Evolutionary conservation across 2,888 invertebrate genomes (phyloP).

Genomic region (Catocala fraxini): DNA sequence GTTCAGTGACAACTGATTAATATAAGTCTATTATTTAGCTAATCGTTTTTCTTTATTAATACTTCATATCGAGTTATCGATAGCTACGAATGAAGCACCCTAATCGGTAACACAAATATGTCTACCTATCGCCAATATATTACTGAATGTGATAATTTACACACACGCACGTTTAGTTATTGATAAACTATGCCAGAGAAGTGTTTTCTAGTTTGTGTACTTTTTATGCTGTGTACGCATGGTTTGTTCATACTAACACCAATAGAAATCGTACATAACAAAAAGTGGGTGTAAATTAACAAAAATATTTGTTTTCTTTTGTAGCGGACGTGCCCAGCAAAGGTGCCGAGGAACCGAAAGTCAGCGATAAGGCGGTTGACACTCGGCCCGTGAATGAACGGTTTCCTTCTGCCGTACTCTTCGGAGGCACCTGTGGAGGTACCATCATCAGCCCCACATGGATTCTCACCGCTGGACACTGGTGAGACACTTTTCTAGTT

Average conservation of each 20-base stretch:
- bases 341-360: conserved; percentile 4
- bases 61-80: too few species aligned
- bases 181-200: conserved; percentile 17
- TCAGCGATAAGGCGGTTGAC: conserved; percentile 3
- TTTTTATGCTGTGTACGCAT: conserved; percentile 18
- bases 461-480: conserved; percentile 79
- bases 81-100: not conserved
- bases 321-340: conserved; percentile 40
- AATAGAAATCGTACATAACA: not conserved
- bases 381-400: conserved; percentile 58
- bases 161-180: not conserved
- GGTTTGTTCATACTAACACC: conserved; percentile 6
- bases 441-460: conserved; percentile 77
- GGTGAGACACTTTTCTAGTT: conserved; percentile 58
- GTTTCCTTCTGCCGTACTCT: conserved; percentile 76
- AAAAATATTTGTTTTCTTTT: conserved; percentile 7
- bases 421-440: conserved; percentile 79
- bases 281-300: too few species aligned
- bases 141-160: conserved; percentile 8
- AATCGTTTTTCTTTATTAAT: too few species aligned
- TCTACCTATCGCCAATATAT: not conserved
- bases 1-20: too few species aligned
- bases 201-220: conserved; percentile 13
- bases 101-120: not conserved
- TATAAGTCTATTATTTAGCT: too few species aligned